These are phyloP conservation scores for Carassius auratus DNA, from an alignment of 2,113 vertebrate species.

Conservation along the genomic window DNA sequence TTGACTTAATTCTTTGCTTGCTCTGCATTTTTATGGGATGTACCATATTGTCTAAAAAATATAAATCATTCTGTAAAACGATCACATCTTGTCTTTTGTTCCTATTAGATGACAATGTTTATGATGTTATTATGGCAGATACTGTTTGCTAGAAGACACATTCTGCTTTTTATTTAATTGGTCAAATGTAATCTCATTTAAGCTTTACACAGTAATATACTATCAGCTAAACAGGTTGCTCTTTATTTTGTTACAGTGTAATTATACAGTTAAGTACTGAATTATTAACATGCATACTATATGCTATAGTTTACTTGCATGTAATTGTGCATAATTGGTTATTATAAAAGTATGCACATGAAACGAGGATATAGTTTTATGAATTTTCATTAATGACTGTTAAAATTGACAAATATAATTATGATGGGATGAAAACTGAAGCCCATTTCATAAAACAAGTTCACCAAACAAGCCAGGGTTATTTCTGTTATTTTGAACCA, in stretches of 20 bases:
- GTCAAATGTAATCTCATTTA: neutral
- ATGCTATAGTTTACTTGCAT: no score
- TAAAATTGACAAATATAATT: neutral
- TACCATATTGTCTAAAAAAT: slow-evolving; percentile 23
- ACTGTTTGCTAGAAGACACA: neutral
- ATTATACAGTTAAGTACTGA: no score
- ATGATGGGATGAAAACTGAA: neutral
- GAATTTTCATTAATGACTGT: neutral
- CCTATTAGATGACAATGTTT: neutral
- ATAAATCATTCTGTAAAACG: slow-evolving; percentile 30
- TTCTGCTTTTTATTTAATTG: neutral
- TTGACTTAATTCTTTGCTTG: slow-evolving; percentile 5
- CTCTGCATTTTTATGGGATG: slow-evolving; percentile 21
- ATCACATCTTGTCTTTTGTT: neutral
- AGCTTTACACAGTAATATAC: no score
- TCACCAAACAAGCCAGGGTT: no score
- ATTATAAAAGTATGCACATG: no score
- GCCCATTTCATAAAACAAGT: no score
- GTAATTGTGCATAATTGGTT: no score
- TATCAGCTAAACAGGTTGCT: neutral
- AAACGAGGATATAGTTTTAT: neutral
- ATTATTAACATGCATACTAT: neutral
- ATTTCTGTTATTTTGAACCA: no score
- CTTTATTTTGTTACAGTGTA: neutral
- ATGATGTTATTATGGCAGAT: no score